Evolutionary conservation across 1,140 invertebrate genomes (phyloP), one percentile per base, ranked within the genome.

Genomic region (Drosophila melanica): DNA sequence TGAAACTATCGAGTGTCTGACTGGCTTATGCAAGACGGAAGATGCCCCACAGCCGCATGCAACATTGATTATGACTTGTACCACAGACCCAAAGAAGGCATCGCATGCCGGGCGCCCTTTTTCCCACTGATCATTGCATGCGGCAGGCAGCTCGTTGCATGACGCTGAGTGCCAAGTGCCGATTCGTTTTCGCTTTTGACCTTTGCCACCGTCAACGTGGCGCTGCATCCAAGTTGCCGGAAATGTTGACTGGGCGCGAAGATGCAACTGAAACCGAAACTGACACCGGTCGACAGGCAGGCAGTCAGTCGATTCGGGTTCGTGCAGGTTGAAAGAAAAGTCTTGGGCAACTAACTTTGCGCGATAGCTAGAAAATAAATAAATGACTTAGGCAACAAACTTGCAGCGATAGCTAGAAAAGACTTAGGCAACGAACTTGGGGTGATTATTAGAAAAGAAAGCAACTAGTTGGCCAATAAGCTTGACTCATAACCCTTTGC

Each of bases 1-100:
- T 86, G 81, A 86, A 86, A 86, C 82, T 86, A 62, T 79, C 45
- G 33, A 10, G 44, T 9, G 33, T 16, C 20, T 11, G 14, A 30
- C 70, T 51, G 37, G 48, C 82, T 86, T 87, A 86, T 86, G 81
- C 82, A 86, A 86, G 81, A 84, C 81, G 81, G 81, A 86, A 86
- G 81, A 87, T 84, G 75, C 60, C 39, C 55, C 51, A 57, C 42
- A 62, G 39, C 18, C 35, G 60, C 70, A 81, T 81, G 81, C 81
- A 81, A 72, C 70, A 63, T 74, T 81, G 81, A 77, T 85, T 86
- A 86, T 86, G 82, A 87, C 54, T 81, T 79, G 82, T 73, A 71
- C 71, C 74, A 85, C 57, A 87, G 79, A 87, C 81, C 81, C 82
- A 78, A 81, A 85, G 78, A 73, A 59, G 55, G 27, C 57, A 68